Evolutionary conservation across 2,888 invertebrate genomes (phyloP).

Genomic region (Zelleria hepariella): DNA sequence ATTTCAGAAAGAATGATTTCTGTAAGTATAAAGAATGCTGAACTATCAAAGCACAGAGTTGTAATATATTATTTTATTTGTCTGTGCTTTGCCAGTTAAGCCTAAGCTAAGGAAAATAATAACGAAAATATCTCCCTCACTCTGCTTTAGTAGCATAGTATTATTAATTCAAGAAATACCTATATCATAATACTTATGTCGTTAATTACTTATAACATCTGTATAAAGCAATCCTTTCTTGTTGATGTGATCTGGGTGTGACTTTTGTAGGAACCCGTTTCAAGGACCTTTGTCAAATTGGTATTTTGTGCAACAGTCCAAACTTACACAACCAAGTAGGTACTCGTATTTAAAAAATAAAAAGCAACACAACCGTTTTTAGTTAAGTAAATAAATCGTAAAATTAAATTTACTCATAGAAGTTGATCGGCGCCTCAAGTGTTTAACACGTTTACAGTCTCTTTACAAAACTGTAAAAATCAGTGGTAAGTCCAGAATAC

Average conservation of each 20-base stretch:
- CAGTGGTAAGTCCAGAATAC: too few species aligned
- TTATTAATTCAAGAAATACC: too few species aligned
- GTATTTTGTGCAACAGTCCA: conserved; percentile 25
- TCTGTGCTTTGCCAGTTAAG: conserved; percentile 63
- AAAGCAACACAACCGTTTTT: too few species aligned
- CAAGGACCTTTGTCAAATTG: conserved; percentile 42
- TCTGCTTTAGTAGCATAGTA: conserved; percentile 14
- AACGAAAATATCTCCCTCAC: conserved; percentile 36
- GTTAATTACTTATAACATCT: too few species aligned
- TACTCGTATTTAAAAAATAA: too few species aligned
- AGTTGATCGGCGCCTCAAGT: too few species aligned
- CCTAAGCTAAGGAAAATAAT: conserved; percentile 64
- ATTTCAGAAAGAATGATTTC: conserved; percentile 44
- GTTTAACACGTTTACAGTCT: too few species aligned
- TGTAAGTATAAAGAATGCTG: conserved; percentile 41
- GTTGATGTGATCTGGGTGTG: conserved; percentile 70
- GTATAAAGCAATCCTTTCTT: not conserved
- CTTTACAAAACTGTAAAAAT: too few species aligned
- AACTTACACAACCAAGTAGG: not conserved
- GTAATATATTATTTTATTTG: conserved; percentile 20
- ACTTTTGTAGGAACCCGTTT: conserved; percentile 34
- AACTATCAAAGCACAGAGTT: conserved; percentile 61
- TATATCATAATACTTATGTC: too few species aligned
- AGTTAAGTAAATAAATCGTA: too few species aligned
- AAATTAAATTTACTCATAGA: too few species aligned